Base-by-base conservation (phyloP, 2,888 invertebrate species). In the Geotrupes spiniger region DNA sequence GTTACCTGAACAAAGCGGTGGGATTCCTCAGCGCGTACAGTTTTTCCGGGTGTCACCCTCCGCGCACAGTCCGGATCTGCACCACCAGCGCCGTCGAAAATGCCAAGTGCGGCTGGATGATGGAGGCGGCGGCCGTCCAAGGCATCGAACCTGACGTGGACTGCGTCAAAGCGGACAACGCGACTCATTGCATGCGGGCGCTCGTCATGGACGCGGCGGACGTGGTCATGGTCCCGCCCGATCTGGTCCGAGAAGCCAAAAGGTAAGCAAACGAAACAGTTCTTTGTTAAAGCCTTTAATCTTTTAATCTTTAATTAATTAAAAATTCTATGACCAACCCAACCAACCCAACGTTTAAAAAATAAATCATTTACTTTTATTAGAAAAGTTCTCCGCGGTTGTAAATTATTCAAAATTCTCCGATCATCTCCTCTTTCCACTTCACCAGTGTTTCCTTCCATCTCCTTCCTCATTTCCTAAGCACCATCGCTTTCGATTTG, bases 101-200 rank as follows among this genome's bases (percentile, higher is more conserved):
- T 51, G 78, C 81, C 40, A 93, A 93, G 64, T 94, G 94, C 66
- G 79, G 83, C 1, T 87, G 88, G 82, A 67, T 92, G 62, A 79
- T 83, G 49, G 85, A 87, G 57, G 87, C 87, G 0, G 83, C 85
- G 0, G 77, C 81, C 0, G 86, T 87, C 2, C 83, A 87, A 60
- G 88, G 90, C 1, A 76, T 91, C 0, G 78, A 85, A 52, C 94
- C 95, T 0, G 83, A 85, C 9, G 72, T 96, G 11, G 86, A 88
- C 54, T 96, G 95, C 65, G 73, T 84, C 4, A 75, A 80, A 55
- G 80, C 83, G 1, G 72, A 73, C 2, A 78, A 76, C 54, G 69
- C 78, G 2, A 77, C 79, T 4, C 81, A 79, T 9, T 93, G 93
- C 62, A 77, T 93, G 76, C 71, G 78, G 16, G 82, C 84, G 1